phyloP scores from a whole-genome alignment of 2,888 invertebrate genomes.

The Scrobipalpa atriplicella region DNA sequence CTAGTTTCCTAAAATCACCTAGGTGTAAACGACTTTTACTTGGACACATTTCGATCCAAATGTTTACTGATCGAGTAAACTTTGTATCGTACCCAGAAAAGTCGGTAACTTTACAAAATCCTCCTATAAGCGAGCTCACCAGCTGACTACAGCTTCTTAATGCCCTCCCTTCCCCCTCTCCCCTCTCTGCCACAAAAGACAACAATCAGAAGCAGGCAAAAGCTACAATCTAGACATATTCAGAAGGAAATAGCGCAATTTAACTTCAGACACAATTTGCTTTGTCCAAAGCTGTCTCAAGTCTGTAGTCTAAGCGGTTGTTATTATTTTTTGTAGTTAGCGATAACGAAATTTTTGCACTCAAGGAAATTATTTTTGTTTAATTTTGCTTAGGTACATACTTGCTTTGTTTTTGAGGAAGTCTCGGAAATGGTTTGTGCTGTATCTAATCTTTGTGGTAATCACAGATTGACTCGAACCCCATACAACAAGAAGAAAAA shows the following conservation, averaged over 20 bases:
- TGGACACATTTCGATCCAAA: no score
- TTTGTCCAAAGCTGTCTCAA: constrained; percentile 19
- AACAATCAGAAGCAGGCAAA: constrained; percentile 19
- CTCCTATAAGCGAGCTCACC: no score
- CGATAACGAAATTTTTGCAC: background rate
- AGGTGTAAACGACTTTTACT: no score
- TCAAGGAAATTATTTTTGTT: background rate
- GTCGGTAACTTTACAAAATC: no score
- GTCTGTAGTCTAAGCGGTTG: background rate
- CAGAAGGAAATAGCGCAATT: constrained; percentile 23
- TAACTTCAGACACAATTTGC: constrained; percentile 26
- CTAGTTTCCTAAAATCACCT: no score
- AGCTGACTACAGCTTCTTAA: background rate
- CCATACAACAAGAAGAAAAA: no score
- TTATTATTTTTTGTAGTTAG: background rate
- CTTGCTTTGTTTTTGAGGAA: no score
- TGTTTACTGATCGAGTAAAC: no score
- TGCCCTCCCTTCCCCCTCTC: background rate
- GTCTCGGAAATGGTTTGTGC: no score
- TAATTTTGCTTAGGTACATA: background rate
- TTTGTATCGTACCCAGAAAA: no score
- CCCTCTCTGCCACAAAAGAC: background rate
- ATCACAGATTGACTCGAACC: no score
- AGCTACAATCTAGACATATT: constrained; percentile 24
- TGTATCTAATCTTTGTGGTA: no score